Percentiles rank a stretch among this genome's conserved stretches.
phyloP scores from a whole-genome alignment of 2,113 vertebrate species.

The Benitochromis conjunctus region DNA sequence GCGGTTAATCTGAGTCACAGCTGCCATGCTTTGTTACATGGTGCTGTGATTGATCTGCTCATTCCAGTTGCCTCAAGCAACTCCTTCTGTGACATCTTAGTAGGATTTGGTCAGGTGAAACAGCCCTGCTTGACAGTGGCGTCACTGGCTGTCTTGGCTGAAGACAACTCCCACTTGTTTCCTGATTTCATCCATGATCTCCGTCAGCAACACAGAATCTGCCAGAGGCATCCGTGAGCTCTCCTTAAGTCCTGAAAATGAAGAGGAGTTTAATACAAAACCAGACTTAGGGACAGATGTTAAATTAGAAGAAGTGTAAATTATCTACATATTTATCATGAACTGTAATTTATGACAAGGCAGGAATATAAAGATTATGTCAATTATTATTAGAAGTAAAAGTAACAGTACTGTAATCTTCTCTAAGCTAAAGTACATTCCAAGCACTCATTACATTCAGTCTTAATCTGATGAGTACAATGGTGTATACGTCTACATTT shows the following conservation, averaged over 20 bases:
- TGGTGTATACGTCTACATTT: not conserved
- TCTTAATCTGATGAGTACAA: not conserved
- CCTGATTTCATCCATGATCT: constrained; percentile 75
- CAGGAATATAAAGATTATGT: not conserved
- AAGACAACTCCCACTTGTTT: constrained; percentile 71
- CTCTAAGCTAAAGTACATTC: not conserved
- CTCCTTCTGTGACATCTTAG: not conserved
- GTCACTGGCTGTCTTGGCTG: constrained; percentile 62
- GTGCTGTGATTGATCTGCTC: constrained; percentile 5
- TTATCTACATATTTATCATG: not conserved
- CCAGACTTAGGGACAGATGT: not conserved
- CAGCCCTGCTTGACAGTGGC: not conserved
- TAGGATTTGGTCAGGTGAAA: constrained; percentile 27
- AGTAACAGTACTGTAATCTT: not conserved
- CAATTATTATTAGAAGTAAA: not conserved
- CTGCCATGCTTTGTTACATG: not conserved
- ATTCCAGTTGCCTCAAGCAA: not conserved
- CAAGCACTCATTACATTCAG: not conserved
- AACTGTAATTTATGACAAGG: not conserved
- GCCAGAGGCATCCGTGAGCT: constrained; percentile 73
- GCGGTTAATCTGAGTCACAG: not conserved
- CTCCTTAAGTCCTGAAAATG: constrained; percentile 73
- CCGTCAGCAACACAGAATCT: constrained; percentile 71
- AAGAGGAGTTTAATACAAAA: not conserved
- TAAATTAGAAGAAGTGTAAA: rapidly evolving